Base-by-base conservation (phyloP, 2,888 invertebrate genomes). In the Iselma pallidipennis region DNA sequence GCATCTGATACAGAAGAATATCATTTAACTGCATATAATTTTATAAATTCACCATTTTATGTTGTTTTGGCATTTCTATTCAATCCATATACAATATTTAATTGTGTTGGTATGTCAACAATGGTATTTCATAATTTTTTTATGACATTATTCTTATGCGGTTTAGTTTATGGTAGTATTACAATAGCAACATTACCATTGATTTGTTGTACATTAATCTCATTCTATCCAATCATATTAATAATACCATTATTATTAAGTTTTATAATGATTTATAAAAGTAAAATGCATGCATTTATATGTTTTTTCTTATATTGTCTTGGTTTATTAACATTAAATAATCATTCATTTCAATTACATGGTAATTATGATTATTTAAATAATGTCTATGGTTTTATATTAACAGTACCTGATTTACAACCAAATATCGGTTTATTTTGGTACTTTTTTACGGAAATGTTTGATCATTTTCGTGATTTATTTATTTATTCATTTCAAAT, bases 361-460 rank as follows among this genome's bases (percentile, higher is more conserved):
- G 69, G 63, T n/a, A 72, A 70, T 57, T 72, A 69, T 64, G 88
- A 85, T 81, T 92, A 85, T 82, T 82, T 87, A 69, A 87, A 72
- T 53, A 82, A 74, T 67, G 82, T 82, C 29, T 78, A 80, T 65
- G 79, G 75, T 2, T 78, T 80, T 83, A 96, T 95, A 76, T 86
- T 97, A 67, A 89, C 89, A 16, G 96, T 96, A 55, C 94, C 95
- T 1, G 98, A 99, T 80, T 84, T 98, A 67, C 92, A 94, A 72
- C 99, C 99, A 23, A 99, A 99, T 79, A 92, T 97, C 72, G 99
- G 99, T 0, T 84, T 99, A 1, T 99, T 98, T 82, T 99, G 99
- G 99, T 99, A 99, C 78, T 98, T 99, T 83, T 99, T 99, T 81
- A 98, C 97, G 0, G 98, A 99, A 85, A 97, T 98, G 95, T 99